Evolutionary conservation across 2,888 invertebrate species (phyloP).

Genomic region (Taenaris catops): DNA sequence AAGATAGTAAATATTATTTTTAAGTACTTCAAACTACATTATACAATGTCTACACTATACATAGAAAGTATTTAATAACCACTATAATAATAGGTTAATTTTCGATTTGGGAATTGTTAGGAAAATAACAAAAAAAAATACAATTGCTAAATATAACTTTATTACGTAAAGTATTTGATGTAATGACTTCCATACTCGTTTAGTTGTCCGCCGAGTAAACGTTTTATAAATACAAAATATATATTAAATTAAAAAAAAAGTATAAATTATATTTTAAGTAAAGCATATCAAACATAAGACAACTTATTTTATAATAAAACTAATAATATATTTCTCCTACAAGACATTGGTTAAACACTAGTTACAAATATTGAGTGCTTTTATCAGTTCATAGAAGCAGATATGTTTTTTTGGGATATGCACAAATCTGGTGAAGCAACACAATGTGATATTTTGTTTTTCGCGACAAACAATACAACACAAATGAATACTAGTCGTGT

Average conservation of each 20-base stretch:
- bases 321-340: slow-evolving; percentile 29
- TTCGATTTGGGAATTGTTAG: slow-evolving; percentile 1
- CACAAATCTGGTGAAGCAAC: slow-evolving; percentile 24
- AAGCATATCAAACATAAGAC: slow-evolving; percentile 2
- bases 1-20: not conserved
- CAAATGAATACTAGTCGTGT: too few relatives aligned
- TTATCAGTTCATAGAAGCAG: slow-evolving; percentile 63
- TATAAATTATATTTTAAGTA: slow-evolving; percentile 2
- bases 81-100: too few relatives aligned
- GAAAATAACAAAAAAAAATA: not conserved
- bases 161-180: slow-evolving; percentile 21
- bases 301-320: slow-evolving; percentile 38
- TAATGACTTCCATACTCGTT: not conserved
- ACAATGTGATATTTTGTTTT: too few relatives aligned
- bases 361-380: slow-evolving; percentile 23
- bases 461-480: too few relatives aligned
- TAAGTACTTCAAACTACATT: too few relatives aligned
- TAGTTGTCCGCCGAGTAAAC: slow-evolving; percentile 2
- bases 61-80: too few relatives aligned
- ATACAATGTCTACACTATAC: too few relatives aligned
- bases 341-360: slow-evolving; percentile 21
- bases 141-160: slow-evolving; percentile 11
- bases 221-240: slow-evolving; percentile 4
- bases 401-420: slow-evolving; percentile 59
- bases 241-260: slow-evolving; percentile 7